Evolutionary conservation across 2,888 invertebrate genomes (phyloP).

Genomic region (Bugula neritina): DNA sequence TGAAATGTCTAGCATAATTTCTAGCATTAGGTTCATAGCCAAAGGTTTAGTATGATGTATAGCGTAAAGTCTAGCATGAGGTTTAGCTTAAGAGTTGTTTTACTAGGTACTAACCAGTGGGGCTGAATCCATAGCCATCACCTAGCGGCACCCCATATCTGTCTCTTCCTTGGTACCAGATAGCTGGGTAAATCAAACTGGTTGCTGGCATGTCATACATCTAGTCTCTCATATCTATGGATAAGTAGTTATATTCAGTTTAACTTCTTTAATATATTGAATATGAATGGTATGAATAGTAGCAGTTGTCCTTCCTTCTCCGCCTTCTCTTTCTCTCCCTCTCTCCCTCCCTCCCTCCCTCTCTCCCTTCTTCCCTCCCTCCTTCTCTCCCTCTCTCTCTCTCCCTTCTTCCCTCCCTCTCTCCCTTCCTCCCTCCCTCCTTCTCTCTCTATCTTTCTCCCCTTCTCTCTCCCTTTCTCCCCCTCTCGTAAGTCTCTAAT

Average conservation of each 20-base stretch:
- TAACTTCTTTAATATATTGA: no score
- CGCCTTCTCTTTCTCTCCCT: conserved; percentile 13
- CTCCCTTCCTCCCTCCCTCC: conserved; percentile 13
- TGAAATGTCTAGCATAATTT: no score
- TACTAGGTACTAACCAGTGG: no score
- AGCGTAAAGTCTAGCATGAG: no score
- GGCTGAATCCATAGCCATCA: neutral
- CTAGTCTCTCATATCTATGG: neutral
- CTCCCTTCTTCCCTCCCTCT: conserved; percentile 8
- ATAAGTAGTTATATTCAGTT: no score
- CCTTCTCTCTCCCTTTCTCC: conserved; percentile 13
- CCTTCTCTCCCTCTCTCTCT: conserved; percentile 4
- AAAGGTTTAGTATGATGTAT: no score
- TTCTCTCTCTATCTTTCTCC: no score
- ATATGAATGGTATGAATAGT: no score
- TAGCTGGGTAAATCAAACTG: neutral
- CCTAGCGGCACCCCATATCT: neutral
- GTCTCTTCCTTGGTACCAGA: neutral
- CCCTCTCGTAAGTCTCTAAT: neutral
- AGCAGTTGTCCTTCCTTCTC: conserved; percentile 13
- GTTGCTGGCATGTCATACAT: neutral
- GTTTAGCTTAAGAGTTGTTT: no score
- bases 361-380: conserved; percentile 8
- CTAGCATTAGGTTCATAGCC: no score
- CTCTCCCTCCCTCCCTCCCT: conserved; percentile 8